Evolutionary conservation across 2,888 invertebrate genomes (phyloP).

Genomic region (Lypha dubia): DNA sequence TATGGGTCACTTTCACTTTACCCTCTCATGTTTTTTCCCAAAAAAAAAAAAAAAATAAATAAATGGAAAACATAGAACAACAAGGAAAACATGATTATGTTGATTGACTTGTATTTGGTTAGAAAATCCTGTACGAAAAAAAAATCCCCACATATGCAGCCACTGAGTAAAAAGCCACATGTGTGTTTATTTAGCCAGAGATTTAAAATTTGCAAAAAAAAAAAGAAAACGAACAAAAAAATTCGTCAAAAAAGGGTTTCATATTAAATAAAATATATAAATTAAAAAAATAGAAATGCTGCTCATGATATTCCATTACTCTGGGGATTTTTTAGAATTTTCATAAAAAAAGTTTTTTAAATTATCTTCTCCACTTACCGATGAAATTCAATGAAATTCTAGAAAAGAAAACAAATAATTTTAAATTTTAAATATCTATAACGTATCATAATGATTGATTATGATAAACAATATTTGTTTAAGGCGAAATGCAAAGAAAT

Average conservation of each 20-base stretch:
- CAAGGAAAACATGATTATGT: conserved; percentile 65
- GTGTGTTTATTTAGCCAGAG: conserved; percentile 70
- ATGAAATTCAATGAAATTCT: conserved; percentile 53
- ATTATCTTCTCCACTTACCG: conserved; percentile 39
- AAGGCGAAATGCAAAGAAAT: conserved; percentile 51
- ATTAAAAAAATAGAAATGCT: conserved; percentile 43
- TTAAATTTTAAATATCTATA: conserved; percentile 66
- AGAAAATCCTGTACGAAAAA: conserved; percentile 69
- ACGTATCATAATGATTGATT: conserved; percentile 71
- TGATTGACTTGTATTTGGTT: conserved; percentile 72
- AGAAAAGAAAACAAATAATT: conserved; percentile 54
- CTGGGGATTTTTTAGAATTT: conserved; percentile 63
- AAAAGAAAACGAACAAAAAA: conserved; percentile 51
- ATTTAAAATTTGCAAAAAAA: conserved; percentile 58
- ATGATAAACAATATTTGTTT: conserved; percentile 68
- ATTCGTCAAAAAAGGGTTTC: conserved; percentile 64
- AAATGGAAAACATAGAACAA: no score
- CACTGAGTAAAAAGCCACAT: conserved; percentile 61
- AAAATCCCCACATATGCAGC: conserved; percentile 29
- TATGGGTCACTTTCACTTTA: conserved; percentile 70
- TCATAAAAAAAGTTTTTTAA: conserved; percentile 24
- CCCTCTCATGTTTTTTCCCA: conserved; percentile 37
- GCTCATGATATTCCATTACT: conserved; percentile 38
- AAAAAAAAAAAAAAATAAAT: conserved; percentile 17
- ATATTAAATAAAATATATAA: conserved; percentile 28